Percentiles rank a stretch among this genome's conserved stretches.
These are phyloP conservation scores for Anaspis maculata DNA, from an alignment of 2,888 invertebrate genomes.

Conservation along the genomic window DNA sequence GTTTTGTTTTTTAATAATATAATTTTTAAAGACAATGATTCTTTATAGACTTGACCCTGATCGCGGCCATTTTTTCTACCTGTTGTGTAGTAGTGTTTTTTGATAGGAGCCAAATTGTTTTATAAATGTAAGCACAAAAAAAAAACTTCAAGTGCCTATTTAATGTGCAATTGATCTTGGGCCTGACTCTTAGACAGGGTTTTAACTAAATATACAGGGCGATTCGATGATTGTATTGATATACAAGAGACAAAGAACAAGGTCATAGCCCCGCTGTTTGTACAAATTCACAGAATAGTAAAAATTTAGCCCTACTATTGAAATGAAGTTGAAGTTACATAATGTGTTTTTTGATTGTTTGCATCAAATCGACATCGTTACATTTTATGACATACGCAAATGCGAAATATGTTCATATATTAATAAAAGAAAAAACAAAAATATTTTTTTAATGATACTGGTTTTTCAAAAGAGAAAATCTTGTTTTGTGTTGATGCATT, in stretches of 20 bases:
- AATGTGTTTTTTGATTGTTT: slow-evolving; percentile 34
- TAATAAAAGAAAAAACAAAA: neutral
- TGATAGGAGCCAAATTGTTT: slow-evolving; percentile 12
- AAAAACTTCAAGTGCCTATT: slow-evolving; percentile 38
- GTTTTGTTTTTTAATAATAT: slow-evolving; percentile 16
- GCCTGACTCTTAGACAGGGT: slow-evolving; percentile 42
- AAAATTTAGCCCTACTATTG: slow-evolving; percentile 29
- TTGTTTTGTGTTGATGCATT: neutral
- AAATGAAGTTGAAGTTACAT: slow-evolving; percentile 28
- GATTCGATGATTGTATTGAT: slow-evolving; percentile 26
- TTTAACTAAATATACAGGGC: slow-evolving; percentile 29
- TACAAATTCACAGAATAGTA: slow-evolving; percentile 35
- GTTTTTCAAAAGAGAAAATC: neutral
- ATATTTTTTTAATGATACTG: neutral
- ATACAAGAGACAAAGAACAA: too few species aligned
- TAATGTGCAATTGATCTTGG: slow-evolving; percentile 42
- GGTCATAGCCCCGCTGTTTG: slow-evolving; percentile 34
- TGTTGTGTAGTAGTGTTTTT: too few species aligned
- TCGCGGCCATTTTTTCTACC: too few species aligned
- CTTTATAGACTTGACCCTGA: too few species aligned
- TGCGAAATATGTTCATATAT: too few species aligned
- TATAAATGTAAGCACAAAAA: slow-evolving; percentile 29
- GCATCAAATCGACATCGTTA: too few species aligned
- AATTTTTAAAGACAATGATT: slow-evolving; percentile 3
- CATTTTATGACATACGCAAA: too few species aligned